Percentiles rank a stretch among this genome's conserved stretches.
phyloP scores from a whole-genome alignment of 2,113 vertebrate genomes.

The Mormyrus iriodes region DNA sequence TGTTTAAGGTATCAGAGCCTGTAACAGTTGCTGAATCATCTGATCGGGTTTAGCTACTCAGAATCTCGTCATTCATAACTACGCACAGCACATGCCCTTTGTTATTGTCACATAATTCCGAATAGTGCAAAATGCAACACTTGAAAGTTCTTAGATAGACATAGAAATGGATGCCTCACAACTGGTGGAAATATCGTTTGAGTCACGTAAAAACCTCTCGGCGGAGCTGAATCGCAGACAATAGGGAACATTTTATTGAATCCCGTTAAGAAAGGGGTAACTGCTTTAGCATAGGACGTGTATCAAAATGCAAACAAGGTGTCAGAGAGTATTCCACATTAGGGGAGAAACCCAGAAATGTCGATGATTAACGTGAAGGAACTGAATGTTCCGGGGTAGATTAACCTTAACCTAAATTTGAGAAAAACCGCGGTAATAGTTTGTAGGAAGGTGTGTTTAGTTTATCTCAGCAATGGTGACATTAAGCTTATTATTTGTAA shows the following conservation, averaged over 20 bases:
- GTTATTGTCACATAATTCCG: background rate
- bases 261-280: background rate
- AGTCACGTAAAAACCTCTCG: background rate
- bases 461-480: background rate
- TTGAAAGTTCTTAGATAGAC: background rate
- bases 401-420: background rate
- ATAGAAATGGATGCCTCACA: background rate
- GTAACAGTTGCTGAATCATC: background rate
- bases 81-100: background rate
- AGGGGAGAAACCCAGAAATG: background rate
- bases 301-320: background rate
- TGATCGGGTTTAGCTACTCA: background rate
- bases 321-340: background rate
- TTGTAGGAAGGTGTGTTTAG: background rate
- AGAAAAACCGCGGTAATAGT: background rate
- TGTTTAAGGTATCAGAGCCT: background rate
- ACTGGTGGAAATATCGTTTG: background rate
- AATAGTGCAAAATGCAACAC: background rate
- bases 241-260: background rate
- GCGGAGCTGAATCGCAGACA: background rate
- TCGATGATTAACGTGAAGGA: background rate
- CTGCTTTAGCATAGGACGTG: background rate
- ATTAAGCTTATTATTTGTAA: background rate
- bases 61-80: background rate
- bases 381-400: background rate